Base-by-base conservation (phyloP, 2,888 invertebrate genomes). In the Amblyteles armatorius region DNA sequence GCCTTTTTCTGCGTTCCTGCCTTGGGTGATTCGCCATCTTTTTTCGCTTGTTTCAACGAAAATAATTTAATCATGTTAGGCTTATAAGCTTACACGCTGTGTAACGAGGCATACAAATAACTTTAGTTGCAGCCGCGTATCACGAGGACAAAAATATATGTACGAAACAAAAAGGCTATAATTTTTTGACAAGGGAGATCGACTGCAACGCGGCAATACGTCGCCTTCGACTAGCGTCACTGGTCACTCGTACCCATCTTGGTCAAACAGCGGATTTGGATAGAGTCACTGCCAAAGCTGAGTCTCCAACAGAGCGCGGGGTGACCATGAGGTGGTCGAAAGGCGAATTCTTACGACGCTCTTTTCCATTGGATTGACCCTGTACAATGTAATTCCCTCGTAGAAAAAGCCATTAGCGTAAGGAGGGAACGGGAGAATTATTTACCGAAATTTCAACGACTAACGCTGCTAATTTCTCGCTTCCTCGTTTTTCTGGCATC, bases 31-130 rank as follows among this genome's bases (percentile, higher is more conserved):
- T 98, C 98, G 93, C 98, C 99, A 96, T 99, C 99, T 96, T 99
- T 99, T 95, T 99, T 98, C 95, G 99, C 98, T 95, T 99, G 98
- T 95, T 99, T 99, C 94, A 99, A 95, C 90, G 99, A 98, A 96
- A 99, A 99, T 95, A 99, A 96, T 96, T 99, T 99, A 94, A 99
- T 99, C 99, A 99, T 99, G 94, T 93, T 95, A 94, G 88, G 87
- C 88, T 84, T 89, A 87, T 87, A 80, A 85, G 88, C 57, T 88
- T 69, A 55, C 63, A 78, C 84, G 84, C 76, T 81, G 65, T 87
- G 83, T 87, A 88, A 84, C 83, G 87, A 87, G 87, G 88, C 89
- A 89, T 88, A 89, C 88, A 88, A 88, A 82, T 77, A 84, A 80
- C 71, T 79, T 74, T 73, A 50, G 22, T 84, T 26, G 50, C 48